Evolutionary conservation across 2,797 vertebrate species (phyloP), one percentile per base, ranked within the genome.

Genomic region (Meriones psammophilus): DNA sequence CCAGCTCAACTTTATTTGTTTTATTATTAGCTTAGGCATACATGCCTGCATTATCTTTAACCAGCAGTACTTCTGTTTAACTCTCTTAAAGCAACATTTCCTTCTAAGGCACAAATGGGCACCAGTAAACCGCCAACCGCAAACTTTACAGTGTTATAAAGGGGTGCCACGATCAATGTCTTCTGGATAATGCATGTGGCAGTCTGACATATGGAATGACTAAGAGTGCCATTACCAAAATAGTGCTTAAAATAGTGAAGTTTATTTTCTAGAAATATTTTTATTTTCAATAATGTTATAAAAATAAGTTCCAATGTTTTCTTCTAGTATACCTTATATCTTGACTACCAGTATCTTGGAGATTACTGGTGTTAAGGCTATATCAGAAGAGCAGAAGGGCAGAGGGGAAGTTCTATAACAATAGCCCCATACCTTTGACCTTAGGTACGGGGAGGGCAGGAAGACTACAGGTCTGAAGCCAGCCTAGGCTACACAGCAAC

Each of bases 261-360:
- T 39, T 88, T 89, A 79, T 28, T 78, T 83, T 64, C 30, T 28
- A 86, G 39, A 83, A 22, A 42, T 71, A 71, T 73, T 87, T 85
- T 84, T 58, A 22, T 4, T 24, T 42, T 56, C 15, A 76, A 60
- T 46, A 85, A 76, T 74, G 24, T 71, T 39, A 56, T 36, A 18
- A 66, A 95, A 95, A 85, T 50, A 76, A 94, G 66, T 94, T 91
- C 54, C 80, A 88, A 50, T 22, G 39, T 68, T 81, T 94, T 80
- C 91, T 54, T 89, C 74, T 58, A 18, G 3, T 26, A 50, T 50
- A 33, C 4, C 26, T 81, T 71, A 54, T 0, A 66, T 80, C 58
- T 24, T 83, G 42, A 92, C 30, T 18, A 39, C 4, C 33, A 46
- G 14, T n/a, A 62, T 26, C 77, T 62, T 92, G 76, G 50, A 91